Evolutionary conservation across 1,140 invertebrate species (phyloP).

Genomic region (Apis dorsata): DNA sequence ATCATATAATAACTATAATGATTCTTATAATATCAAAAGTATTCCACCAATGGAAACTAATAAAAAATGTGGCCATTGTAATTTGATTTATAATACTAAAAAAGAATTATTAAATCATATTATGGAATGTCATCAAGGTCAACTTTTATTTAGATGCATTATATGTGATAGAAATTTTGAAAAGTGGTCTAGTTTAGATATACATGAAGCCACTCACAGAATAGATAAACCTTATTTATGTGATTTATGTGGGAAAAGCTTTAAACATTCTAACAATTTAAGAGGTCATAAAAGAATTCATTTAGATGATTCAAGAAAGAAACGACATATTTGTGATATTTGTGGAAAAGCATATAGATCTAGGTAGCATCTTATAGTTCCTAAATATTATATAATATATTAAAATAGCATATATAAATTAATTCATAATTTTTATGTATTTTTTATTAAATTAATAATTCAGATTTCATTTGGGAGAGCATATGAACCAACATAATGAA

Average conservation of each 20-base stretch:
- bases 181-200: conserved; percentile 72
- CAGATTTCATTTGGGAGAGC: conserved; percentile 76
- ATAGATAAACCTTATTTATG: conserved; percentile 77
- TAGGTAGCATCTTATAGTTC: conserved; percentile 59
- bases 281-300: conserved; percentile 76
- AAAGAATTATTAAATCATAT: conserved; percentile 72
- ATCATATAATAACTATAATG: conserved; percentile 24
- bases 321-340: conserved; percentile 70
- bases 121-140: conserved; percentile 62
- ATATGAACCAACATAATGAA: conserved; percentile 75
- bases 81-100: conserved; percentile 57
- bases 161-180: conserved; percentile 70
- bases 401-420: background rate
- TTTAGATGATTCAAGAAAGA: conserved; percentile 69
- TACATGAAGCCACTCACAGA: conserved; percentile 74
- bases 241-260: conserved; percentile 80
- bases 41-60: conserved; percentile 17
- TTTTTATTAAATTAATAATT: conserved; percentile 36
- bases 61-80: conserved; percentile 72
- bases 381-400: background rate
- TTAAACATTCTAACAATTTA: conserved; percentile 79
- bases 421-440: background rate
- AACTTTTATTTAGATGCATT: conserved; percentile 68
- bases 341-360: conserved; percentile 73
- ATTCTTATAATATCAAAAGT: background rate